Evolutionary conservation across 2,797 vertebrate genomes (phyloP).

Genomic region (Myotis daubentonii): DNA sequence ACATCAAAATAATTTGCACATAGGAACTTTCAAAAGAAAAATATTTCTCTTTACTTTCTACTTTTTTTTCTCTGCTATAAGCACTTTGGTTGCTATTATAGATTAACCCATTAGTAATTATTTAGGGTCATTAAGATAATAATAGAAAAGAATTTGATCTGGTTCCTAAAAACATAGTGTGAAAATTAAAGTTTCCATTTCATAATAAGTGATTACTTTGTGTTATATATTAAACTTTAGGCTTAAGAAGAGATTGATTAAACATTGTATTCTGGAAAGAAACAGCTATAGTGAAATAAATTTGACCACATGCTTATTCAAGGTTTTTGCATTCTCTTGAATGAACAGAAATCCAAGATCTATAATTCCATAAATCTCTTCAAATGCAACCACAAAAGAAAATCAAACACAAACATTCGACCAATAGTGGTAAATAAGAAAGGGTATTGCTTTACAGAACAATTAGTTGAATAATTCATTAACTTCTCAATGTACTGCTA

Average conservation of each 20-base stretch:
- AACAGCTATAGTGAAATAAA: constrained; percentile 67
- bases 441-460: constrained; percentile 71
- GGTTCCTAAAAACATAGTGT: constrained; percentile 26
- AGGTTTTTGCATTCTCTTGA: constrained; percentile 68
- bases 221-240: constrained; percentile 55
- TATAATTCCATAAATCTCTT: constrained; percentile 70
- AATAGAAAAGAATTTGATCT: constrained; percentile 48
- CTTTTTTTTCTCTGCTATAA: not conserved
- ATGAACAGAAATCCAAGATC: constrained; percentile 67
- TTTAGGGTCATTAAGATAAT: constrained; percentile 31
- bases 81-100: constrained; percentile 31
- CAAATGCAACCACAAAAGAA: constrained; percentile 67
- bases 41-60: constrained; percentile 40
- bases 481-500: constrained; percentile 76
- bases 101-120: constrained; percentile 3
- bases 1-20: constrained; percentile 53
- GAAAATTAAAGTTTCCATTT: constrained; percentile 34
- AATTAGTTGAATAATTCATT: constrained; percentile 70
- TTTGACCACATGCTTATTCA: constrained; percentile 54
- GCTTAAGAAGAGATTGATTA: constrained; percentile 45
- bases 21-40: constrained; percentile 46
- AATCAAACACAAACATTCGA: constrained; percentile 69
- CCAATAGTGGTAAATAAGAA: constrained; percentile 68
- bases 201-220: constrained; percentile 44
- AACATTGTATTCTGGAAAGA: constrained; percentile 57